Evolutionary conservation across 2,113 vertebrate species (phyloP).

Genomic region (Pleuronectes platessa): DNA sequence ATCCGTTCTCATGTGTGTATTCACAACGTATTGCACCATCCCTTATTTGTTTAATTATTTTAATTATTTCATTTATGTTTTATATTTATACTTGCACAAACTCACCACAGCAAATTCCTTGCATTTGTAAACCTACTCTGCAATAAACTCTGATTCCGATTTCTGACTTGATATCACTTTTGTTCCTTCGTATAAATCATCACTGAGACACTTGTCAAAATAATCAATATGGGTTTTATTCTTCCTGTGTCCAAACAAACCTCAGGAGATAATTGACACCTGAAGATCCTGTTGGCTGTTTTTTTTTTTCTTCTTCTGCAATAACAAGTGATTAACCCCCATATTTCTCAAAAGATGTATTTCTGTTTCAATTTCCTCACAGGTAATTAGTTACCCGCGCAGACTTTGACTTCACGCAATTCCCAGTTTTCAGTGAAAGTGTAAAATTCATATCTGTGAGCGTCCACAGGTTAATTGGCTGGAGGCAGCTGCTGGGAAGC

Average conservation of each 20-base stretch:
- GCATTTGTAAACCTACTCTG: no score
- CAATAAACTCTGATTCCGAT: no score
- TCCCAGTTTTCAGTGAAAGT: constrained; percentile 15
- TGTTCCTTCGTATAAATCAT: not conserved
- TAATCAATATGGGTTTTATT: not conserved
- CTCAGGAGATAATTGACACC: not conserved
- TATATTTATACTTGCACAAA: no score
- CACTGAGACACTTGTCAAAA: not conserved
- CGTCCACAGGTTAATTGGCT: constrained; percentile 55
- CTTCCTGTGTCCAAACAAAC: not conserved
- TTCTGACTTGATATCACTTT: not conserved
- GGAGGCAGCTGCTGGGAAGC: constrained; percentile 43
- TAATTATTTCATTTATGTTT: no score
- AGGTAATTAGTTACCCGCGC: not conserved
- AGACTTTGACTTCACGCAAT: constrained; percentile 5
- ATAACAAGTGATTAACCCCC: no score
- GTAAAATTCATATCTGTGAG: constrained; percentile 16
- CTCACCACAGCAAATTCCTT: no score
- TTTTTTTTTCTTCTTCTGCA: not conserved
- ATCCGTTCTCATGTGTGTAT: no score
- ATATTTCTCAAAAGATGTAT: constrained; percentile 1
- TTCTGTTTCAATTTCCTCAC: constrained; percentile 1
- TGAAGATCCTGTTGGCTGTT: not conserved
- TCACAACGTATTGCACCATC: no score
- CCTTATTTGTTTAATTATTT: no score